Base-by-base conservation (phyloP, 1,140 invertebrate species). In the Delia radicum region DNA sequence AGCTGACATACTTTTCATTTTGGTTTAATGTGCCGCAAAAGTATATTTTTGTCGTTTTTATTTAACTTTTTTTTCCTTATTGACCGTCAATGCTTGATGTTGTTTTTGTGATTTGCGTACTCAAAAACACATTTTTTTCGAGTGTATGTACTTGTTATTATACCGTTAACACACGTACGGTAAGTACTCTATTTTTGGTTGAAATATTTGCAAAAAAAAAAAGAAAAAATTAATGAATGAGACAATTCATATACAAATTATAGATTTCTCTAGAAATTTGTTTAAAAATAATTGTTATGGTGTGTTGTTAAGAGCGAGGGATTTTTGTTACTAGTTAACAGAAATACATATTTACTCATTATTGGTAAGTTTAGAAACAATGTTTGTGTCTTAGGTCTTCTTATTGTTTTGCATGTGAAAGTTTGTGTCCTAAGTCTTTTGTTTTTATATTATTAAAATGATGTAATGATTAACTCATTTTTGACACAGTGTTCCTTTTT, bases 1-100 rank as follows among this genome's bases (percentile, higher is more conserved):
- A 65, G 62, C 27, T 65, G 62, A 65, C 62, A 65, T 65, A 65
- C 62, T 65, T 65, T 65, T 28, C 29, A 13, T 5, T 65, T 65
- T 65, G 62, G 26, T 26, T 65, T 65, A 65, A 65, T 65, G 62
- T 65, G 62, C 62, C 62, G 62, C 62, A 15, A 7, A 29, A 65
- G 29, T 28, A 15, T 65, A n/a, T 65, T 61, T 62, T 62, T 62
- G 61, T 26, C 28, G 61, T 63, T 63, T 18, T 27, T 65, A 28
- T 65, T 65, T 15, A 42, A 42, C 12, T 33, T 33, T 33, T 5
- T 5, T 4, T 42, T 42, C n/a, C 37, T 10, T 42, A 42, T 42
- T 42, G 37, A 42, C 12, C 37, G n/a, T 15, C 37, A 42, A 42
- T 42, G 37, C 37, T 42, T 42, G 12, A 10, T 3, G 10, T 61